Base-by-base conservation (phyloP, 2,888 invertebrate genomes). In the Synergus laeviventris region DNA sequence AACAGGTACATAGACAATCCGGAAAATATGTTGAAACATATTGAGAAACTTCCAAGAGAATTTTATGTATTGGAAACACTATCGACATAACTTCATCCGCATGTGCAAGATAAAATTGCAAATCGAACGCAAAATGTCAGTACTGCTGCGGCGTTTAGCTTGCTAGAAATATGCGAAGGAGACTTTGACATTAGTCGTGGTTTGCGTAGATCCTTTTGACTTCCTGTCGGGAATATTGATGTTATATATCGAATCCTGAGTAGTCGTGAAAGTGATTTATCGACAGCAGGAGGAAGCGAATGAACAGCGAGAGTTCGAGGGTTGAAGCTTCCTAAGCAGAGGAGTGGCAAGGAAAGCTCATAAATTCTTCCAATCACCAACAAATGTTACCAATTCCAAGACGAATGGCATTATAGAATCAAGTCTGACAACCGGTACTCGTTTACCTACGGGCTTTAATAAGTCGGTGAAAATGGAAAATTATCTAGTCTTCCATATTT, bases 341-440 rank as follows among this genome's bases (percentile, higher is more conserved):
- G 76, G 75, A 81, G 81, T 76, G 76, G 78, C 76, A 78, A 80
- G 81, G 80, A 77, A 80, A 81, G 62, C 84, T 85, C 82, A 82
- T 86, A 86, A 86, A 86, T 87, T 85, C 83, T 82, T 83, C 83
- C 86, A 84, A 86, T 86, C 83, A 84, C 83, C 81, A 83, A 84
- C 85, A 86, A 87, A 86, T 85, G 85, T 86, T 84, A 81, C 84
- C 81, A 81, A 84, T 83, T 84, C 79, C 78, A 74, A 78, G 81
- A 82, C 79, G 77, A 79, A 79, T 74, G 78, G 24, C 70, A 21
- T 31, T 38, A 36, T 24, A 24, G 36, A 76, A 76, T 66, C 16
- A 76, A 49, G n/a, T 9, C 49, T 49, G 49, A 54, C 62, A 18
- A n/a, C 31, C 45, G n/a, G 38, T 56, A 18, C 31, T 4, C 31